Conservation (phyloP, 2,888 invertebrate genomes). For the Amphipyra berbera region DNA sequence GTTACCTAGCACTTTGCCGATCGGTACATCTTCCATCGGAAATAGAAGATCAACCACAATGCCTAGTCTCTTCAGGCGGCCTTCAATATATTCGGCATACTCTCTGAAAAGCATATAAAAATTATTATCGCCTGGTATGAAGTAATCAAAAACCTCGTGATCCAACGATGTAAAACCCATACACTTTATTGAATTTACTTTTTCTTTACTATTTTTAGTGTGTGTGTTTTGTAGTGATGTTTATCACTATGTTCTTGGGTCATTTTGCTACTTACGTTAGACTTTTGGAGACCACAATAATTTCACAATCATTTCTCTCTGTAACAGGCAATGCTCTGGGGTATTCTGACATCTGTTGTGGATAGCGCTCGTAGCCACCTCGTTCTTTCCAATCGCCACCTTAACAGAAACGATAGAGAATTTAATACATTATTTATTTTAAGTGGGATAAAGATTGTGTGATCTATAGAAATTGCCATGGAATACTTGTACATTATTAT, state of each 20-base stretch:
- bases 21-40: constrained; percentile 96
- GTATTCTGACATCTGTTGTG: constrained; percentile 72
- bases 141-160: too few relatives aligned
- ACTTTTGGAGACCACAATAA: constrained; percentile 95
- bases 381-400: constrained; percentile 78
- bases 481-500: too few relatives aligned
- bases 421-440: neutral
- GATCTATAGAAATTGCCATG: too few relatives aligned
- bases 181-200: too few relatives aligned
- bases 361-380: constrained; percentile 75
- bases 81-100: constrained; percentile 97
- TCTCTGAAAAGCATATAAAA: constrained; percentile 85
- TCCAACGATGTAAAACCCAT: too few relatives aligned
- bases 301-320: constrained; percentile 96
- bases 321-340: constrained; percentile 80
- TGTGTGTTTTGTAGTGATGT: too few relatives aligned
- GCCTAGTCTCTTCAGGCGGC: constrained; percentile 93
- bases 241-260: too few relatives aligned
- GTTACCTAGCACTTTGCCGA: constrained; percentile 94
- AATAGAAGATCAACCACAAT: constrained; percentile 96
- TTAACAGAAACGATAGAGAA: constrained; percentile 12
- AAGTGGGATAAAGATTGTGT: too few relatives aligned
- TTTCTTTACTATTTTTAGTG: too few relatives aligned
- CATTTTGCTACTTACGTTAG: constrained; percentile 92
- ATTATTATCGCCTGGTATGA: neutral